Evolutionary conservation across 37 sponge, comb jelly and placozoan genomes (phyloP), one percentile per base, ranked within the genome.

Genomic region (Sycon ciliatum): DNA sequence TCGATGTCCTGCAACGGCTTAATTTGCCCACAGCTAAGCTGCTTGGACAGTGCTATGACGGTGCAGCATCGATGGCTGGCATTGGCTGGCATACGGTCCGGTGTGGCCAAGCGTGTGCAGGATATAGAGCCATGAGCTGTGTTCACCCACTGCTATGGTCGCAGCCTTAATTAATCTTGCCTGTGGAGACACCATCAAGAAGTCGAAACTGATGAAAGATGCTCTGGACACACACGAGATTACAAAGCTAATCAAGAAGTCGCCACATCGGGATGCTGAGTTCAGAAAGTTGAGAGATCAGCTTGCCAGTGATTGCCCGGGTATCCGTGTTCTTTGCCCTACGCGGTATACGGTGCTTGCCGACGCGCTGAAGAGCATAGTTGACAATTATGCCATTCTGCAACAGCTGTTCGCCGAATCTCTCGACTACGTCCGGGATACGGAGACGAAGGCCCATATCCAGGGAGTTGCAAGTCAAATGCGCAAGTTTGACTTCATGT

Each of bases 1-100:
- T 2, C 16, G 86, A 74, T 79, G 76, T 84, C 27, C 62, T 83
- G 6, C 35, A 57, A 22, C 58, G 76, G 52, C 35, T 61, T 13
- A 84, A 84, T 65, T 74, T 85, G 56, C 54, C 78, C 23, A 2
- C 77, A 4, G 20, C 69, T 4, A 85, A 85, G 38, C n/a, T 72
- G 31, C 67, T 73, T 49, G 83, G 84, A 5, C 76, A 78, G 66
- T 83, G 84, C 61, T 83, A 83, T 53, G 84, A 84, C 49, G 76
- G 79, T 0, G 73, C 83, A 38, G 37, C 71, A 32, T 13, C 84
- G 5, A 79, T 79, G 79, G 38, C 76, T 7, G 72, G 79, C 20
- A 28, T 46, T 79, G 79, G 38, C 76, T 7, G 72, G 79, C 20
- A 28, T 46, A 6, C 69, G 66, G 62, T 37, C 71, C 39, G 79